Conservation (phyloP, 2,113 vertebrate genomes). For the Todiramphus saurophagus region DNA sequence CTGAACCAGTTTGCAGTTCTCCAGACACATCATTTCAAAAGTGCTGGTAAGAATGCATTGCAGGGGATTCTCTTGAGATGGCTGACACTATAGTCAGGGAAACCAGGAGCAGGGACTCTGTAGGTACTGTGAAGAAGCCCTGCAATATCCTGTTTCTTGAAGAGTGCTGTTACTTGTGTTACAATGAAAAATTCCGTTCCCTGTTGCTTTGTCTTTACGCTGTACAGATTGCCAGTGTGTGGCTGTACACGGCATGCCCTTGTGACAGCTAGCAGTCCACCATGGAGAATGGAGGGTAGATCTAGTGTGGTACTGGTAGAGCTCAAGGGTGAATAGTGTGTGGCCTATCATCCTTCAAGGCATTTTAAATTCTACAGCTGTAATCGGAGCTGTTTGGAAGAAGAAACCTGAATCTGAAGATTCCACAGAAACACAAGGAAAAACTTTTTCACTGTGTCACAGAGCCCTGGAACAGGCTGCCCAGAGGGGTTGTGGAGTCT, state of each 20-base stretch:
- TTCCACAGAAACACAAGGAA: too few species aligned
- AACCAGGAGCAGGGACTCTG: neutral
- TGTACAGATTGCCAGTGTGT: neutral
- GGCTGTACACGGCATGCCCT: neutral
- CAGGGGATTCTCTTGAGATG: neutral
- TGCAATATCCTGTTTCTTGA: neutral
- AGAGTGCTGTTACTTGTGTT: neutral
- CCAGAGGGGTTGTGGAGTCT: too few species aligned
- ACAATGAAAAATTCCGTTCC: neutral
- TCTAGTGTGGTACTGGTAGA: neutral
- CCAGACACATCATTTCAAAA: neutral
- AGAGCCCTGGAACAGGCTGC: too few species aligned
- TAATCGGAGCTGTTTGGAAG: neutral
- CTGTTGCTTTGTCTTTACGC: neutral
- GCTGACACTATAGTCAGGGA: neutral
- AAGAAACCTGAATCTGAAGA: neutral
- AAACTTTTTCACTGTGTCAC: too few species aligned
- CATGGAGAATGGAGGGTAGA: neutral
- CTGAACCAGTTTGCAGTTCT: constrained; percentile 16
- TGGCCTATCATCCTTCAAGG: neutral
- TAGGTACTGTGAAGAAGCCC: neutral
- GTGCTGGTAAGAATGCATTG: neutral
- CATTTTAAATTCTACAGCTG: neutral
- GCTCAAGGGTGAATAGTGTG: neutral
- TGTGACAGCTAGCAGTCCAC: neutral